phyloP scores from a whole-genome alignment of 2,888 invertebrate species.

The Noctuana brunneofusca region DNA sequence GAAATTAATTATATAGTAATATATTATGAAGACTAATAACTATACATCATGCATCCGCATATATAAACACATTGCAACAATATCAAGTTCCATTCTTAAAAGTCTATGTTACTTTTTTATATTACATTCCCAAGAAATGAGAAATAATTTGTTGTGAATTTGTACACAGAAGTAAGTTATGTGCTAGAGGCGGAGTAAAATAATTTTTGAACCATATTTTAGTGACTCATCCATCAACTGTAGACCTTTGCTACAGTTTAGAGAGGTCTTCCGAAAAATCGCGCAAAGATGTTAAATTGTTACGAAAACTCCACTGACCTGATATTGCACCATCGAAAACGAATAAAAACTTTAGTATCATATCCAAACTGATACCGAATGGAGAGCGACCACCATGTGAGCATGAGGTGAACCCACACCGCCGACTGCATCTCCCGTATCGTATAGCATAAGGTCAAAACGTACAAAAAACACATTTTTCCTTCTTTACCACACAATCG shows the following conservation, averaged over 20 bases:
- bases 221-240: not conserved
- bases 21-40: not conserved
- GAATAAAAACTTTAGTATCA: conserved; percentile 44
- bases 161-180: not conserved
- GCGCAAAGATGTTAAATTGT: conserved; percentile 43
- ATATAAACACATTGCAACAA: not conserved
- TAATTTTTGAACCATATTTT: not conserved
- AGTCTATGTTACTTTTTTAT: not conserved
- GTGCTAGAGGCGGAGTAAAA: not conserved
- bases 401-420: conserved; percentile 57
- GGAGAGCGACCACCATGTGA: conserved; percentile 49
- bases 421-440: conserved; percentile 51
- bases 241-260: conserved; percentile 2
- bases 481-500: conserved; percentile 49
- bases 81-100: not conserved
- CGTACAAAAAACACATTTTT: conserved; percentile 61
- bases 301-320: conserved; percentile 51
- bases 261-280: conserved; percentile 31
- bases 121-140: not conserved
- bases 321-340: conserved; percentile 52
- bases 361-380: conserved; percentile 42
- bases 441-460: conserved; percentile 56
- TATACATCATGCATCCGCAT: not conserved
- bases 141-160: not conserved
- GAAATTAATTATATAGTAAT: not conserved